Base-by-base conservation (phyloP, 2,113 vertebrate genomes). In the Oostethus manadensis region DNA sequence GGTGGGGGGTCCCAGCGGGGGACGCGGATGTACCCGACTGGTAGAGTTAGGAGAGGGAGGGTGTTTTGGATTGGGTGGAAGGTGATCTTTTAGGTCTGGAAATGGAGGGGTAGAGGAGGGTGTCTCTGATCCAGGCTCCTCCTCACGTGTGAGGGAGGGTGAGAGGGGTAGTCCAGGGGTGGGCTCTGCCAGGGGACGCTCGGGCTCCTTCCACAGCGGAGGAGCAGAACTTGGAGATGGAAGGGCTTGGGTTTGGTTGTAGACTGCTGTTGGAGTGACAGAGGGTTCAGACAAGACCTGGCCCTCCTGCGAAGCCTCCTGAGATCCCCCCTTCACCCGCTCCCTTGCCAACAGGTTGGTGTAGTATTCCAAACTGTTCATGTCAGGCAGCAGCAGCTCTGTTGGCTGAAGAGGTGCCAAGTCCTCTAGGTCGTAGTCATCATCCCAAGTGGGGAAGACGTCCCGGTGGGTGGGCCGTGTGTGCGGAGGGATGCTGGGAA, bases 361-460 rank as follows among this genome's bases (percentile, higher is more conserved):
- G 75, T 91, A 90, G 59, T 91, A 90, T 70, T 91, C 90, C 71
- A 91, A 71, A 56, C 90, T 91, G 80, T 91, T 91, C 90, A 91
- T 91, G 75, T 91, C 90, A 0, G 90, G 90, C 61, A 91, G 79
- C 70, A 91, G 73, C 66, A 90, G 79, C 73, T 91, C 90, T 0
- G 90, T 91, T 0, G 90, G 90, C 55, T 89, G 88, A 53, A 91
- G 79, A 2, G 89, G 88, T 48, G 80, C 66, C 76, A 89, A 61
- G 59, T 89, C 90, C 46, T 90, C 88, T 14, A 80, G 76, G 65
- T 88, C 86, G 1, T 90, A 86, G 56, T 89, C 86, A 21, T 80
- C 78, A 1, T 81, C 84, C 76, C 83, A 85, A 56, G 60, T 48
- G 10, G 81, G 70, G 33, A 84, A 83, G 33, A 81, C 71, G 4